Base-by-base conservation (phyloP, 2,888 invertebrate genomes). In the Dicyrtoma fusca region DNA sequence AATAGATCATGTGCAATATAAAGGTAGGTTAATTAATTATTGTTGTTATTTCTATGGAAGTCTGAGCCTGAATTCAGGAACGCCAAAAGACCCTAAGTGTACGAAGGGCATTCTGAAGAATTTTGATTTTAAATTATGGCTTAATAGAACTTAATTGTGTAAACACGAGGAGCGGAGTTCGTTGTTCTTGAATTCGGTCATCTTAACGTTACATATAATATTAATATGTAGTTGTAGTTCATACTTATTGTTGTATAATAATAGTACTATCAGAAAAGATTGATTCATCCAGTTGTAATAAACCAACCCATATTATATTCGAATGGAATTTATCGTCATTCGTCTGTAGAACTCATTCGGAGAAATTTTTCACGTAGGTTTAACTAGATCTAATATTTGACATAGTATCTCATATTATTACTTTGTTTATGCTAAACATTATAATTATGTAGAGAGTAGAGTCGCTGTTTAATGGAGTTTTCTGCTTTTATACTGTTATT, bases 271-370 rank as follows among this genome's bases (percentile, higher is more conserved):
- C 59, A 69, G 63, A 69, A 65, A 73, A 61, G 64, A 73, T 69
- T 68, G 73, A 69, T 73, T 64, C 73, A 73, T 73, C 73, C 69
- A 63, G 64, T 73, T 73, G 73, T 73, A 73, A 73, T 73, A 73
- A 73, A 73, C 51, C 69, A 62, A 51, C 62, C 65, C 53, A 69
- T 61, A 61, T 62, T 72, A 72, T 69, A 73, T 72, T 53, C 49
- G 65, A 47, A 57, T 59, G 23, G 53, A 55, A 57, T 47, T 8
- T 23, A 34, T 25, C 45, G 61, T 66, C 17, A 26, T 69, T 69
- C 69, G 42, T 44, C 21, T 42, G 45, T 19, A 47, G 25, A 55
- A 55, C 55, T 68, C 68, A 68, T 68, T 57, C 68, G 34, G 23
- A 55, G 23, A 23, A 59, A 69, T 53, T 42, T 42, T 19, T n/a